Conservation (phyloP, 2,113 vertebrate species). For the Cricetomys ansorgei region DNA sequence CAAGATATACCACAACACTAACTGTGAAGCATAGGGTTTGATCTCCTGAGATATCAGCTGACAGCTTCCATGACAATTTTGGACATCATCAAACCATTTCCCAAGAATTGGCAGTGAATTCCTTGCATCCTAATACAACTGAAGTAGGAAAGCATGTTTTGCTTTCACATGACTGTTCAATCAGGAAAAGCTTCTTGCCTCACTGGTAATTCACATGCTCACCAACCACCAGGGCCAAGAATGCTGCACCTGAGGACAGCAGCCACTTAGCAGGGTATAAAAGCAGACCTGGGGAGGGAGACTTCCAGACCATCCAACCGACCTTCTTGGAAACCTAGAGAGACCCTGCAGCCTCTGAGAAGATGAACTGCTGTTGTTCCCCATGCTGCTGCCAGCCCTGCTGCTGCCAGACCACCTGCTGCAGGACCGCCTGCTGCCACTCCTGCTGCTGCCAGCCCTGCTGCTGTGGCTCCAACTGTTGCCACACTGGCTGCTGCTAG, state of each 20-base stretch:
- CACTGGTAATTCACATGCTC: not conserved
- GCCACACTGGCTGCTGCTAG: not conserved
- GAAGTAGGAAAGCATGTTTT: not conserved
- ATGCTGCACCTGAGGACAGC: not conserved
- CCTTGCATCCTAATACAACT: too few relatives aligned
- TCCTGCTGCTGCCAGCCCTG: not conserved
- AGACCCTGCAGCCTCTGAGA: not conserved
- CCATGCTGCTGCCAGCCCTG: not conserved
- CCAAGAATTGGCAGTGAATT: too few relatives aligned
- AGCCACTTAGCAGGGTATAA: slow-evolving; percentile 3
- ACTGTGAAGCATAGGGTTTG: not conserved
- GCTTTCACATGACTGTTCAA: not conserved
- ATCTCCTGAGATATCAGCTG: not conserved
- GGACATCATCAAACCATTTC: too few relatives aligned
- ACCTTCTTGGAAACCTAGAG: not conserved
- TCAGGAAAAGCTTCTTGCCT: not conserved
- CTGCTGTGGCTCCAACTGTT: not conserved
- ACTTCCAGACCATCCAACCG: not conserved
- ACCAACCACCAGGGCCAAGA: not conserved
- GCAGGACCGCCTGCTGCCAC: too few relatives aligned
- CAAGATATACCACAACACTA: not conserved
- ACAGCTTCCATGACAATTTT: too few relatives aligned
- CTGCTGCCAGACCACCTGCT: too few relatives aligned
- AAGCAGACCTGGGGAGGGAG: not conserved
- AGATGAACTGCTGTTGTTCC: not conserved